Base-by-base conservation (phyloP, 2,888 invertebrate genomes). In the Harpalus rufipes region DNA sequence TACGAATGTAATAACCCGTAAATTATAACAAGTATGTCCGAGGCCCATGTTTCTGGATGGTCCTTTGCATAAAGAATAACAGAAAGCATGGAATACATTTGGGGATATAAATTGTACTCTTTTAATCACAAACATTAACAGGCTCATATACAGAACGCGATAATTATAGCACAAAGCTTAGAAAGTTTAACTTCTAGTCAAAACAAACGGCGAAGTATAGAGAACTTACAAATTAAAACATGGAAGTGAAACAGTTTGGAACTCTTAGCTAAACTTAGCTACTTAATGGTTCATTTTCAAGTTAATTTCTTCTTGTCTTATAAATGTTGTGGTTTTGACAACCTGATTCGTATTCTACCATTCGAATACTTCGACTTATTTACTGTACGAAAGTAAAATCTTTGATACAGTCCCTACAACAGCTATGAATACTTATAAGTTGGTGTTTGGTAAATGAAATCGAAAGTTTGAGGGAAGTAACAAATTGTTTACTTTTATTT, bases 221-320 rank as follows among this genome's bases (percentile, higher is more conserved):
- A 51, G 6, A 4, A 51, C 12, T 51, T 51, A 51, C 44, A 51
- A 51, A 51, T 51, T 51, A 51, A 51, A 51, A 51, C 44, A 51
- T 51, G 44, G 12, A 51, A 51, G 12, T 51, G 44, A 51, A 51
- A 51, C 44, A 51, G 44, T 51, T 51, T 51, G 44, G 12, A 51
- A 51, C 44, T 51, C 44, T 51, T 32, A 18, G 65, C 65, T 7
- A 51, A 51, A 65, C 6, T 16, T 65, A 65, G 21, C 25, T 65
- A 32, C 32, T 32, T 32, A 51, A 51, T 51, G 12, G 44, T 51
- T 51, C 12, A 51, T 12, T 51, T 51, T 51, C 2, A 51, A 8
- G 44, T 12, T 51, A 51, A 12, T 12, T 51, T 51, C 44, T 51
- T 25, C 14, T 16, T 3, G 18, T 51, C 6, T 58, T 32, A 32